phyloP scores from a whole-genome alignment of 2,797 vertebrate genomes.

The Australoheros facetus region DNA sequence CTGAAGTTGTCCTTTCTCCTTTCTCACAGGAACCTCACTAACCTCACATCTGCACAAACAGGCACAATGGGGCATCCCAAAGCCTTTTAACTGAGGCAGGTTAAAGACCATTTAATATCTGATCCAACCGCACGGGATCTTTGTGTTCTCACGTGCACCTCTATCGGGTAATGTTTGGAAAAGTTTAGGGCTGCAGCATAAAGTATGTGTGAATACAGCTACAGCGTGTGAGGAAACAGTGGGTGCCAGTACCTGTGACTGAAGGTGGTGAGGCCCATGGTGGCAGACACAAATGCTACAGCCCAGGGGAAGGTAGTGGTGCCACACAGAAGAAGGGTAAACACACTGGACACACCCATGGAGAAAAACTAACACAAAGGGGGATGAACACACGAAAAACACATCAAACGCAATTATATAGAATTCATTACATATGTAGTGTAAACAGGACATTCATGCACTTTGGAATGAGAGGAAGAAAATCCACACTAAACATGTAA shows the following conservation, averaged over 20 bases:
- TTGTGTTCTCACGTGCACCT: background rate
- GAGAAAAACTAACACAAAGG: conserved; percentile 85
- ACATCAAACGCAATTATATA: conserved; percentile 5
- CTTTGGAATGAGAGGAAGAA: background rate
- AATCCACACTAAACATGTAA: conserved; percentile 1
- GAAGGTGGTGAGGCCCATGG: conserved; percentile 93
- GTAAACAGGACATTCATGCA: background rate
- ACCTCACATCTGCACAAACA: conserved; percentile 2
- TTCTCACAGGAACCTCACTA: background rate
- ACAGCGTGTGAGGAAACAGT: background rate
- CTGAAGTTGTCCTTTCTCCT: no score
- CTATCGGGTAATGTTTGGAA: background rate
- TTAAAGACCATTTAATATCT: background rate
- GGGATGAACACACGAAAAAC: conserved; percentile 28
- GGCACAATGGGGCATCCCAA: background rate
- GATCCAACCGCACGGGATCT: background rate
- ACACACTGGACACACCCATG: conserved; percentile 91
- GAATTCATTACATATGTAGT: background rate
- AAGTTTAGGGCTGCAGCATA: background rate
- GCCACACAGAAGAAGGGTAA: conserved; percentile 90
- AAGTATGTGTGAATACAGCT: background rate
- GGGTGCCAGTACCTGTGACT: conserved; percentile 88
- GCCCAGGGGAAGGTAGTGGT: conserved; percentile 88
- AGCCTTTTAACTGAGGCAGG: background rate
- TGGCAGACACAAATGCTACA: conserved; percentile 88